Evolutionary conservation across 1,140 invertebrate species (phyloP).

Genomic region (Conopomorpha cramerella): DNA sequence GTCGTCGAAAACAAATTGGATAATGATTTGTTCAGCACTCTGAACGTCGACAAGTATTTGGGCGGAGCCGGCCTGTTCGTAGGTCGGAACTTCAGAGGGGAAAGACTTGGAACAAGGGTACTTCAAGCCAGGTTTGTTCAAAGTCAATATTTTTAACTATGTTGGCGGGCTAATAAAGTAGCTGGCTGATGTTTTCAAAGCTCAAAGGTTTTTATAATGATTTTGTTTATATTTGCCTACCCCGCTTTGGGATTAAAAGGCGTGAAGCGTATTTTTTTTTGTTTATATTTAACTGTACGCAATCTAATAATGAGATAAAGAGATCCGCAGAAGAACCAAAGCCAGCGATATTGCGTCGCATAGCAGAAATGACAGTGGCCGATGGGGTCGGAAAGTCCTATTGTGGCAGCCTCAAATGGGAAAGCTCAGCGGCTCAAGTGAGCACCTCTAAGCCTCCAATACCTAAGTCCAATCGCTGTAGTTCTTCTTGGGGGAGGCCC

Average conservation of each 20-base stretch:
- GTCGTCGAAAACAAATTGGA: too few relatives aligned
- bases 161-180: neutral
- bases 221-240: constrained; percentile 4
- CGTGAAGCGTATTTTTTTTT: neutral
- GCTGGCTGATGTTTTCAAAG: neutral
- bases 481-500: too few relatives aligned
- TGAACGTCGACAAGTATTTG: constrained; percentile 19
- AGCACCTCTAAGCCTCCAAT: too few relatives aligned
- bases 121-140: constrained; percentile 23
- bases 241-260: too few relatives aligned
- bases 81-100: constrained; percentile 19
- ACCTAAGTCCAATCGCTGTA: too few relatives aligned
- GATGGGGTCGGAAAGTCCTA: too few relatives aligned
- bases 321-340: too few relatives aligned
- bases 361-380: too few relatives aligned
- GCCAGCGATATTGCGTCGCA: too few relatives aligned
- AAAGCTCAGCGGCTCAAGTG: too few relatives aligned
- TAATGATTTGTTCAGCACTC: constrained; percentile 16
- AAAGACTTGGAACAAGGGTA: constrained; percentile 20
- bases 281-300: neutral
- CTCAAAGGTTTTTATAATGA: neutral
- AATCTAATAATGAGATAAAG: too few relatives aligned
- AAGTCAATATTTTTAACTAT: neutral
- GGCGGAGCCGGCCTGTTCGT: constrained; percentile 28
- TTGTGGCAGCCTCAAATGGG: too few relatives aligned